Evolutionary conservation across 1,140 invertebrate genomes (phyloP).

Genomic region (Bilobella aurantiaca): DNA sequence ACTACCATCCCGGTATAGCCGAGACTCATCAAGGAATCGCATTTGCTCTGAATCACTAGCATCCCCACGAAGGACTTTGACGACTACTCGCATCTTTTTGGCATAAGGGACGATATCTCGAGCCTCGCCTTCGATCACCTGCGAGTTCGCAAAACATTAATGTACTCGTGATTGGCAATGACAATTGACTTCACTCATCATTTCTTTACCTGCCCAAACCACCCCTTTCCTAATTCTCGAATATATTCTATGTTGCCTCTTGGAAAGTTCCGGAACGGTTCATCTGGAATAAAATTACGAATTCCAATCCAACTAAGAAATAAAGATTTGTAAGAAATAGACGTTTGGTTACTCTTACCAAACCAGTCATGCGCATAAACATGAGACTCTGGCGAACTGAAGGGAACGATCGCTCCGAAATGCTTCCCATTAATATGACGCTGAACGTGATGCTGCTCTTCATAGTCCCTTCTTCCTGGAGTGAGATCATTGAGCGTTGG

Average conservation of each 20-base stretch:
- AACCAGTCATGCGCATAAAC: slow-evolving; percentile 40
- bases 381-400: slow-evolving; percentile 22
- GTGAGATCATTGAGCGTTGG: slow-evolving; percentile 25
- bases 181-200: too few relatives aligned
- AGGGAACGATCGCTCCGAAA: slow-evolving; percentile 18
- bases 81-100: slow-evolving; percentile 46
- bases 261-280: slow-evolving; percentile 56
- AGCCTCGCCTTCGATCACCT: slow-evolving; percentile 63
- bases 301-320: not conserved
- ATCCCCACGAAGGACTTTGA: slow-evolving; percentile 61
- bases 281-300: slow-evolving; percentile 40
- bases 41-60: slow-evolving; percentile 55
- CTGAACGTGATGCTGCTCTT: not conserved
- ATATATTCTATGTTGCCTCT: slow-evolving; percentile 68
- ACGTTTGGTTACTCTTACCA: slow-evolving; percentile 35
- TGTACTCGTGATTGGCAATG: too few relatives aligned
- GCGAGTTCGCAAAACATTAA: slow-evolving; percentile 10
- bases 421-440: not conserved
- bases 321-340: not conserved
- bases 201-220: slow-evolving; percentile 65
- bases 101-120: slow-evolving; percentile 44
- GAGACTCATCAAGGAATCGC: slow-evolving; percentile 59
- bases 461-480: slow-evolving; percentile 6
- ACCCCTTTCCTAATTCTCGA: slow-evolving; percentile 67
- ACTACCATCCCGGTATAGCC: slow-evolving; percentile 52